These are phyloP conservation scores for Drosophila prolongata DNA, from an alignment of 2,888 invertebrate species.

Conservation along the genomic window DNA sequence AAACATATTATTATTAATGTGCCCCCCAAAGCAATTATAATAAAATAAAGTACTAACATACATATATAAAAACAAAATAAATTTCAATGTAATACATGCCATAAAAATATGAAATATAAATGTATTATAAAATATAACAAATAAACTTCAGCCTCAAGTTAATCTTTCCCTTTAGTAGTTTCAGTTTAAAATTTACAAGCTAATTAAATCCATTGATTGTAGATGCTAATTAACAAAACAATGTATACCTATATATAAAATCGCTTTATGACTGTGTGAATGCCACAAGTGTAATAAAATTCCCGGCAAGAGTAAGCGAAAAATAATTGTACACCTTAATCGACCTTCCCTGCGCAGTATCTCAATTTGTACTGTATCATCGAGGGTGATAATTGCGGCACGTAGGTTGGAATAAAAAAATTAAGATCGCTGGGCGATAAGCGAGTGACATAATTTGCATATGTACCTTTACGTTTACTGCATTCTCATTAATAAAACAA, in stretches of 20 bases:
- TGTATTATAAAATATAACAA: no score
- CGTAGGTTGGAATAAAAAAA: background rate
- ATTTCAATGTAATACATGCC: no score
- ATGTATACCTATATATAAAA: no score
- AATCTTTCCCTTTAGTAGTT: no score
- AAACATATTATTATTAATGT: no score
- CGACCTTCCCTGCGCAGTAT: background rate
- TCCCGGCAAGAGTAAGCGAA: background rate
- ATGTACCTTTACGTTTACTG: background rate
- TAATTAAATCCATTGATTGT: background rate
- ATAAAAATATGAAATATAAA: no score
- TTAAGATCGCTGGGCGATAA: slow-evolving; percentile 3
- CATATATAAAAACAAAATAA: no score
- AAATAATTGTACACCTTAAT: background rate
- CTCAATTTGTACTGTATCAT: slow-evolving; percentile 4
- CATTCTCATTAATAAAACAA: slow-evolving; percentile 28
- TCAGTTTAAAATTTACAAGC: background rate
- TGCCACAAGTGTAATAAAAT: slow-evolving; percentile 6
- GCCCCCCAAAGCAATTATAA: no score
- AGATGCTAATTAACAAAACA: background rate
- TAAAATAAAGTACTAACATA: no score
- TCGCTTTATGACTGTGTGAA: background rate
- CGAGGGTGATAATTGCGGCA: slow-evolving; percentile 6
- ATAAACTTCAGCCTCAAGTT: no score
- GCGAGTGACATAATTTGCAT: slow-evolving; percentile 6